A percentile compares a stretch with the other conserved stretches of the same genome.
Conservation (phyloP, 2,113 vertebrate species). For the Carassius carassius region DNA sequence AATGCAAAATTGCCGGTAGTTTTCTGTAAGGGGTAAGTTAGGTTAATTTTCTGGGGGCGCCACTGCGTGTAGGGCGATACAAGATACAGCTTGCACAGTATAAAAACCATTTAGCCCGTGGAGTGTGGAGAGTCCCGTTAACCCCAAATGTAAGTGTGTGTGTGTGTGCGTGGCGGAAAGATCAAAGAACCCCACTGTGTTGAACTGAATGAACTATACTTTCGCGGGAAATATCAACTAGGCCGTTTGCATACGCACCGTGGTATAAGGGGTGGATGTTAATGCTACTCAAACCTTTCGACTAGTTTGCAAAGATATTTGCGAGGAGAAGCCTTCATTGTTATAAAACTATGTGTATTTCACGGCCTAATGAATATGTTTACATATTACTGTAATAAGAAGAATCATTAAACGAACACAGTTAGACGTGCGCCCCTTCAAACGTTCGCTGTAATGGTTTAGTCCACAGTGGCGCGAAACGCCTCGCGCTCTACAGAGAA, state of each 20-base stretch:
- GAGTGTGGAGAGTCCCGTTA: no score
- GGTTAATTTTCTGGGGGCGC: no score
- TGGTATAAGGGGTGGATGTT: not conserved
- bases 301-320: no score
- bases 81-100: no score
- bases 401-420: not conserved
- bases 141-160: no score
- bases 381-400: not conserved
- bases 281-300: accelerated
- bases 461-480: constrained; percentile 64
- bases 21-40: no score
- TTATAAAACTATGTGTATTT: accelerated
- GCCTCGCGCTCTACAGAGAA: not conserved
- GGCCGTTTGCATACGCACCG: not conserved
- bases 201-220: constrained; percentile 32
- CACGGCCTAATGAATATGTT: not conserved
- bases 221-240: constrained; percentile 64
- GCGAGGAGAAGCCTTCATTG: not conserved
- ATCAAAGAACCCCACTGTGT: not conserved
- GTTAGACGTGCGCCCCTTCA: constrained; percentile 13
- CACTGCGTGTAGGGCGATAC: no score
- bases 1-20: no score
- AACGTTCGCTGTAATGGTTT: constrained; percentile 28
- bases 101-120: no score
- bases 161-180: not conserved